Conservation (phyloP, 2,888 invertebrate genomes). For the Drosophila macrospina region DNA sequence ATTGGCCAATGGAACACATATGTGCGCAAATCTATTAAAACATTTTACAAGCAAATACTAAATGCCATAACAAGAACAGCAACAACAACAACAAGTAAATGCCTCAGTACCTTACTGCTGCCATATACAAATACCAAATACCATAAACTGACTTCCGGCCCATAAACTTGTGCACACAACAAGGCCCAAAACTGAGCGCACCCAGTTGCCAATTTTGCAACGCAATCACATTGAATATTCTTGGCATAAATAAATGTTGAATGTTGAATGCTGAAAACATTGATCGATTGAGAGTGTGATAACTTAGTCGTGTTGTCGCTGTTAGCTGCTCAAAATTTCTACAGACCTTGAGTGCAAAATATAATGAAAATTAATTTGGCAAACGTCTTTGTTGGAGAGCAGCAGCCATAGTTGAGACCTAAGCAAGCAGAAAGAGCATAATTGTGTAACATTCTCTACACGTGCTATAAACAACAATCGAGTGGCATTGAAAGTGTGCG, state of each 20-base stretch:
- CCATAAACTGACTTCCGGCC: conserved; percentile 67
- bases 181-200: neutral
- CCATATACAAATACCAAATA: conserved; percentile 70
- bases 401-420: conserved; percentile 20
- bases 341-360: conserved; percentile 9
- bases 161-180: conserved; percentile 53
- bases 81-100: conserved; percentile 15
- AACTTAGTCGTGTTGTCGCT: neutral
- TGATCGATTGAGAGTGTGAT: neutral
- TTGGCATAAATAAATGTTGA: neutral
- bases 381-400: conserved; percentile 53
- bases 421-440: conserved; percentile 27
- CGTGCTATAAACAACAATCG: conserved; percentile 47
- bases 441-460: conserved; percentile 26
- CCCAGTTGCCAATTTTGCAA: conserved; percentile 31
- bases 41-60: conserved; percentile 72
- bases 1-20: conserved; percentile 40
- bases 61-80: conserved; percentile 59
- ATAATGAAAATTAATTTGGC: conserved; percentile 53
- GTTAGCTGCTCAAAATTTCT: conserved; percentile 4
- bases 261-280: no score
- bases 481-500: conserved; percentile 18
- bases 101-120: conserved; percentile 25
- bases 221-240: neutral
- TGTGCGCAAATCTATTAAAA: conserved; percentile 69